Base-by-base conservation (phyloP, 1,140 invertebrate species). In the Zaprionus ornatus region DNA sequence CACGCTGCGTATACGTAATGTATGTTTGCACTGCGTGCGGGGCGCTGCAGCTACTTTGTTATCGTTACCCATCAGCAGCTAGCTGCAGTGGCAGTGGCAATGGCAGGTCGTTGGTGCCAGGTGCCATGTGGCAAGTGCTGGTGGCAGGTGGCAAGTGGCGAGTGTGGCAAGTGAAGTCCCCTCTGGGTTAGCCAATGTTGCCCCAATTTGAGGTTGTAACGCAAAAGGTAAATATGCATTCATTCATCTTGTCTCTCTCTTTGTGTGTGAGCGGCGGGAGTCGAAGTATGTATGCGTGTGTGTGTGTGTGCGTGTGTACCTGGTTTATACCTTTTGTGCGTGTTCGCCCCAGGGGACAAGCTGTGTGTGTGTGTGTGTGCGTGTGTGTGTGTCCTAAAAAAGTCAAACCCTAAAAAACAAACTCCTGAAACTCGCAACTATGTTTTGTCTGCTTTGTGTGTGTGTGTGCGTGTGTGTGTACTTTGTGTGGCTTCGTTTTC, bases 1-100 rank as follows among this genome's bases (percentile, higher is more conserved):
- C 83, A 83, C 80, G 70, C 42, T 80, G 83, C 83, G 83, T 80
- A 87, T 87, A 80, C 83, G 83, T 87, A 82, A 88, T 79, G 65
- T 77, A 65, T 79, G 72, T 80, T 50, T 56, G 66, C 67, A 19
- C 59, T 70, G 59, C 23, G 56, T 61, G 77, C 59, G 40, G 48
- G 25, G 42, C 54, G 81, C 42, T 57, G 79, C 67, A 88, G 77
- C 80, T 88, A 87, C 84, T 87, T 88, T 80, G 84, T 87, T 86
- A 80, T 76, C 75, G 29, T 37, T 32, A 54, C 7, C 48, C 64
- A 61, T 52, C 63, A 68, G 55, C 35, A 17, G 35, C 4, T 40
- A 52, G 42, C 13, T 25, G n/a, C 63, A 42, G 52, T 29, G 21
- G 62, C 48, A 45, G 45, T 66, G 54, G 55, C 62, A 67, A 25